A percentile compares a stretch with the other conserved stretches of the same genome.
phyloP scores from a whole-genome alignment of 1,140 invertebrate species.

The Drosophila aff. region DNA sequence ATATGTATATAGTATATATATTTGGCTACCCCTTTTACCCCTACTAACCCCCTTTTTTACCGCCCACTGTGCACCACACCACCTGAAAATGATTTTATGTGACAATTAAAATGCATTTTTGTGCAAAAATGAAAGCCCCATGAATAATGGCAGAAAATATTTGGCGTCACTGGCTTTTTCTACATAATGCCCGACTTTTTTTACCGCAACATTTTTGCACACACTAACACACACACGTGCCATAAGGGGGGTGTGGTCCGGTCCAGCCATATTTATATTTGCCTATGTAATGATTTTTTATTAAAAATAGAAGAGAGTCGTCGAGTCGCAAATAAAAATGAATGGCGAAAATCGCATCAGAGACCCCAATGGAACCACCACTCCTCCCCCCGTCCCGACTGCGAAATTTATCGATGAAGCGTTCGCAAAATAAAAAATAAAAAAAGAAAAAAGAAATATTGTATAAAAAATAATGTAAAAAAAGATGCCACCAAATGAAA shows the following conservation, averaged over 20 bases:
- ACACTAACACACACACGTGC: constrained; percentile 37
- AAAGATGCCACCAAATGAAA: constrained; percentile 74
- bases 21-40: too few species aligned
- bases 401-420: constrained; percentile 78
- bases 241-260: not conserved
- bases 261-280: constrained; percentile 67
- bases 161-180: constrained; percentile 75
- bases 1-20: not conserved
- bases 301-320: constrained; percentile 55
- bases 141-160: constrained; percentile 79
- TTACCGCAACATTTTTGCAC: constrained; percentile 67
- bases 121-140: constrained; percentile 69
- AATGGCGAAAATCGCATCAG: constrained; percentile 33
- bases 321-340: constrained; percentile 29
- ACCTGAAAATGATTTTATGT: constrained; percentile 57
- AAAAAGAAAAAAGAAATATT: constrained; percentile 20
- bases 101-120: constrained; percentile 71
- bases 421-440: constrained; percentile 10
- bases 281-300: constrained; percentile 81
- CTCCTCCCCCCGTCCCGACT: not conserved
- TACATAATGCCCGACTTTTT: constrained; percentile 76
- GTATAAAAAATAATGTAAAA: constrained; percentile 9
- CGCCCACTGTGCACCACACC: too few species aligned
- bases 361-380: not conserved
- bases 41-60: too few species aligned